Evolutionary conservation across 2,888 invertebrate genomes (phyloP).

Genomic region (Cheilosia variabilis): DNA sequence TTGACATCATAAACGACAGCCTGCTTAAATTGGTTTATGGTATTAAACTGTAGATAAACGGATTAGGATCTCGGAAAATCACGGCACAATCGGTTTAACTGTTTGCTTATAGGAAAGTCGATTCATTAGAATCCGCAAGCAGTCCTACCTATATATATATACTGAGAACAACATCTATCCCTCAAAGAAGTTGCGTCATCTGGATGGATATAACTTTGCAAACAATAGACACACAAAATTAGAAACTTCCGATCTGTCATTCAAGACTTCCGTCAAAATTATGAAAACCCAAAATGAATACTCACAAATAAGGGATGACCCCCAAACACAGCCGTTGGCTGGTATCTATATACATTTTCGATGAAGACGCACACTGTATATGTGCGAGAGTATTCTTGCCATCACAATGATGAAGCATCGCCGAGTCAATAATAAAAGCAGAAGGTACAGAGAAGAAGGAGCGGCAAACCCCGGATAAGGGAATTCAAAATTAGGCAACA

Average conservation of each 20-base stretch:
- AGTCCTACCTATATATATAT: too few relatives aligned
- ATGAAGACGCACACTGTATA: slow-evolving; percentile 1
- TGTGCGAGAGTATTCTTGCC: slow-evolving; percentile 29
- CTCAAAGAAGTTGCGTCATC: slow-evolving; percentile 25
- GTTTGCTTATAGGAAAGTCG: background rate
- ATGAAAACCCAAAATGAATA: slow-evolving; percentile 62
- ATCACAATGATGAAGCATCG: slow-evolving; percentile 71
- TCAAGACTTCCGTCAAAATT: slow-evolving; percentile 70
- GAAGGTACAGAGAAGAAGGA: background rate
- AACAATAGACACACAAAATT: slow-evolving; percentile 66
- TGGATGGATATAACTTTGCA: slow-evolving; percentile 29
- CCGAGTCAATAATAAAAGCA: slow-evolving; percentile 51
- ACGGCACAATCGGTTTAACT: background rate
- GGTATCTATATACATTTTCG: background rate
- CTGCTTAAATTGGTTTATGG: slow-evolving; percentile 4
- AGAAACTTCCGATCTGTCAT: slow-evolving; percentile 71
- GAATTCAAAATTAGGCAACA: slow-evolving; percentile 71
- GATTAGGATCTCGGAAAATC: background rate
- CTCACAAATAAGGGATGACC: slow-evolving; percentile 58
- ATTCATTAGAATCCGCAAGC: too few relatives aligned
- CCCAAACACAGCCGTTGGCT: slow-evolving; percentile 31
- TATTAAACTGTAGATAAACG: slow-evolving; percentile 1
- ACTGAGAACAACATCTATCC: background rate
- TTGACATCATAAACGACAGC: slow-evolving; percentile 15
- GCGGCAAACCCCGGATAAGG: background rate